phyloP scores from a whole-genome alignment of 2,888 invertebrate species.

The Sphaerophoria rueppellii region DNA sequence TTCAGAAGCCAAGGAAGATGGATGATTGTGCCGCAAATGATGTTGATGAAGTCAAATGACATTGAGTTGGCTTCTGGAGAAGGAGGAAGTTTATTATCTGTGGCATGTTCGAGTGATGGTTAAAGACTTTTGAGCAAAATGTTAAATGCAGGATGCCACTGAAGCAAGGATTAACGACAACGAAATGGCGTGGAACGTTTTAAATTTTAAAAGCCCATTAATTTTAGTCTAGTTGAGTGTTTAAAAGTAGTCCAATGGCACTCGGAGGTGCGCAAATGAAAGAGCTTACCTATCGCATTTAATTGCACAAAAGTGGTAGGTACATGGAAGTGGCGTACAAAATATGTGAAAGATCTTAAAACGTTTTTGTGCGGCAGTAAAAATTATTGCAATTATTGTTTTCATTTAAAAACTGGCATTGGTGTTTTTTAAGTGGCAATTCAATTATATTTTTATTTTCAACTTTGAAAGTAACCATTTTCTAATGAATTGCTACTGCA shows the following conservation, averaged over 20 bases:
- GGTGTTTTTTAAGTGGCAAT: too few relatives aligned
- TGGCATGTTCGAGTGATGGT: neutral
- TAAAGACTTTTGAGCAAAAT: neutral
- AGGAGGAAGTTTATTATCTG: conserved; percentile 5
- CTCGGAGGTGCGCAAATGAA: neutral
- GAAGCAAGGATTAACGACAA: neutral
- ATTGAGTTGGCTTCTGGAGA: conserved; percentile 41
- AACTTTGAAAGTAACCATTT: too few relatives aligned
- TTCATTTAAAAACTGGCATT: too few relatives aligned
- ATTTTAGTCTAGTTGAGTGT: conserved; percentile 2
- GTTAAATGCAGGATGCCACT: neutral
- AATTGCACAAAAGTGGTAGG: too few relatives aligned
- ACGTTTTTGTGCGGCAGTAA: too few relatives aligned
- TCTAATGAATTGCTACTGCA: too few relatives aligned
- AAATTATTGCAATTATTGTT: too few relatives aligned
- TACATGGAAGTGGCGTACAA: too few relatives aligned
- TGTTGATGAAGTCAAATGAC: conserved; percentile 55
- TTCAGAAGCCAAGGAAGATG: conserved; percentile 63
- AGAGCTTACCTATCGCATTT: too few relatives aligned
- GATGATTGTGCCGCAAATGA: conserved; percentile 58
- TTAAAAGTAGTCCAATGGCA: conserved; percentile 2
- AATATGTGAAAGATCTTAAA: too few relatives aligned
- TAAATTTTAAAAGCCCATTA: conserved; percentile 12
- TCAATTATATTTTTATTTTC: too few relatives aligned
- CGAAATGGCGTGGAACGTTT: neutral